phyloP scores from a whole-genome alignment of 2,888 invertebrate genomes.

The Globia sparganii region DNA sequence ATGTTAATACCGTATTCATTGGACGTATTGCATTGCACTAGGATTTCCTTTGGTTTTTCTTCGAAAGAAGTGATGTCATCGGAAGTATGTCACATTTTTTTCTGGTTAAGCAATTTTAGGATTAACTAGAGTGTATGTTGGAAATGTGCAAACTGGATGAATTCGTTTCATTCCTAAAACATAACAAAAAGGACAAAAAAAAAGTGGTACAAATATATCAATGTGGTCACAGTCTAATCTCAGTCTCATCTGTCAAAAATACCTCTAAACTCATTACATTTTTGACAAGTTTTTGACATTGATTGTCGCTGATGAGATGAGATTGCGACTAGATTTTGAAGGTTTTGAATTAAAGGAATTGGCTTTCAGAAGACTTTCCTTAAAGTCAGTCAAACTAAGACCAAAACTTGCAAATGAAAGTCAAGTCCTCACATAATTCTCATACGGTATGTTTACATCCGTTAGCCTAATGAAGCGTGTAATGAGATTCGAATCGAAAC shows the following conservation, averaged over 20 bases:
- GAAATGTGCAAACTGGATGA: neutral
- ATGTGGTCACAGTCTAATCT: no score
- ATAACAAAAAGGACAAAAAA: neutral
- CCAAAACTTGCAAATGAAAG: neutral
- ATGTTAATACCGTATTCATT: slow-evolving; percentile 48
- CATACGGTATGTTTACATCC: neutral
- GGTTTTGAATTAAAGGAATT: no score
- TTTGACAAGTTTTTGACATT: no score
- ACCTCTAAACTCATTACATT: no score
- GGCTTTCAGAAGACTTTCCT: neutral
- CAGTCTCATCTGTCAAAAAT: no score
- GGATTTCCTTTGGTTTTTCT: slow-evolving; percentile 29
- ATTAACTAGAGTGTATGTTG: neutral
- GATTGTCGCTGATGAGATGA: no score
- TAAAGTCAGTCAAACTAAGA: neutral
- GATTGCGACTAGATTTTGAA: no score
- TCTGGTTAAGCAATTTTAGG: neutral
- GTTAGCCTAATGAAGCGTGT: neutral
- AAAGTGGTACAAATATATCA: neutral
- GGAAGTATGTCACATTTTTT: neutral
- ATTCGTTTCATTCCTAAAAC: neutral
- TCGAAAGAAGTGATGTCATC: slow-evolving; percentile 26
- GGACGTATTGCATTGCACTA: slow-evolving; percentile 32
- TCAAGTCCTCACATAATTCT: neutral
- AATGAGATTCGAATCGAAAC: neutral